Percentiles rank a stretch among this genome's conserved stretches.
Evolutionary conservation across 1,140 invertebrate species (phyloP).

Genomic region (Uloborus diversus): DNA sequence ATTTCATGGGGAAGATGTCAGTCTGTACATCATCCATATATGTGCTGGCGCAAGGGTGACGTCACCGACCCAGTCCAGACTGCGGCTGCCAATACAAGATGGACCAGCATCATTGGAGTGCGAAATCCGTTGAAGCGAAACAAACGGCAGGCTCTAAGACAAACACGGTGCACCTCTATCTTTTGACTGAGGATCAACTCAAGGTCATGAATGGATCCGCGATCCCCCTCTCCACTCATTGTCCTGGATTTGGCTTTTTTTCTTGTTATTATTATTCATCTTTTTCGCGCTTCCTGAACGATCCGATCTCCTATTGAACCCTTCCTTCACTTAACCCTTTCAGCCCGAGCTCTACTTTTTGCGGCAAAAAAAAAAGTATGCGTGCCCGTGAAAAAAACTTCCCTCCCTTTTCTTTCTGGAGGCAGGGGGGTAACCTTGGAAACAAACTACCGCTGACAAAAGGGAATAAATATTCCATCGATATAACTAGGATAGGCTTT

Average conservation of each 20-base stretch:
- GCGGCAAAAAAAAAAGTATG: constrained; percentile 1
- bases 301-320: constrained; percentile 44
- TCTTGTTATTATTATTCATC: constrained; percentile 31
- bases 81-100: no score
- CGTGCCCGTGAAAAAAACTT: constrained; percentile 47
- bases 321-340: constrained; percentile 56
- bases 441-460: constrained; percentile 46
- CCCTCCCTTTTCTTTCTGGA: constrained; percentile 43
- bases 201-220: constrained; percentile 46
- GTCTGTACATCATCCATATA: no score
- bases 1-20: no score
- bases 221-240: constrained; percentile 32
- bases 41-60: no score
- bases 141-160: constrained; percentile 37
- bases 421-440: constrained; percentile 49
- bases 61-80: no score
- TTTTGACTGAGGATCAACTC: constrained; percentile 43
- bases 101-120: background rate
- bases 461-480: constrained; percentile 54
- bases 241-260: constrained; percentile 39
- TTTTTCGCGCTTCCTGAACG: constrained; percentile 50
- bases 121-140: constrained; percentile 43
- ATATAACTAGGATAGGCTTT: constrained; percentile 53
- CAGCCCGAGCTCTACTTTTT: constrained; percentile 36
- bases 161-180: constrained; percentile 40